Evolutionary conservation across 1,140 invertebrate genomes (phyloP), one percentile per base, ranked within the genome.

Genomic region (Pachypeltis micranthus): DNA sequence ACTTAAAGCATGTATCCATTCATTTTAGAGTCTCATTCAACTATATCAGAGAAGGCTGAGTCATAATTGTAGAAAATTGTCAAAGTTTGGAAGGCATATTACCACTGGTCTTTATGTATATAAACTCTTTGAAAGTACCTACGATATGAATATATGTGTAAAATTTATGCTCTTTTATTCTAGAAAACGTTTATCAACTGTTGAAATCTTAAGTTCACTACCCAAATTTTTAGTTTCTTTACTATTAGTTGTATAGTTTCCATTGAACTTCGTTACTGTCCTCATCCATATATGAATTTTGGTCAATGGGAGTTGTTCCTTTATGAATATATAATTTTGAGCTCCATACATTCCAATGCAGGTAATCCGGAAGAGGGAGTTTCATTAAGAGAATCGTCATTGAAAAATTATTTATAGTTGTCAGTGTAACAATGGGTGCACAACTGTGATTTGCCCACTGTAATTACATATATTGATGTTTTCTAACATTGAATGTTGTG

Each of bases 371-470:
- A 51, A 21, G 47, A 4, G 21, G 47, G 12, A 51, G 7, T 21
- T 51, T 51, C 10, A 51, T 10, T 7, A 24, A 39, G 7, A 25
- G 55, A 57, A 57, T 57, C 27, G 3, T 57, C 47, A n/a, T 54
- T 23, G 12, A 21, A 57, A 57, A 57, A 25, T 57, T 28, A 57
- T 25, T 44, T 51, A 24, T 58, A 47, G 57, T 64, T 64, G 63
- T 59, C 44, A n/a, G 63, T 59, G 28, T 64, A 64, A 64, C 63
- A 29, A 25, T 64, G 44, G 57, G 57, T 47, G 27, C 34, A 34
- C 63, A 59, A 60, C 57, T 59, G 58, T 60, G 63, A 60, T 64
- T 64, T 61, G 23, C 14, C 26, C 47, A 44, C n/a, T 44, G n/a
- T 24, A 44, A 51, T 19, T 61, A 61, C 26, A 2, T 61, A 28